phyloP scores from a whole-genome alignment of 2,113 vertebrate genomes.

The Narcine bancroftii region DNA sequence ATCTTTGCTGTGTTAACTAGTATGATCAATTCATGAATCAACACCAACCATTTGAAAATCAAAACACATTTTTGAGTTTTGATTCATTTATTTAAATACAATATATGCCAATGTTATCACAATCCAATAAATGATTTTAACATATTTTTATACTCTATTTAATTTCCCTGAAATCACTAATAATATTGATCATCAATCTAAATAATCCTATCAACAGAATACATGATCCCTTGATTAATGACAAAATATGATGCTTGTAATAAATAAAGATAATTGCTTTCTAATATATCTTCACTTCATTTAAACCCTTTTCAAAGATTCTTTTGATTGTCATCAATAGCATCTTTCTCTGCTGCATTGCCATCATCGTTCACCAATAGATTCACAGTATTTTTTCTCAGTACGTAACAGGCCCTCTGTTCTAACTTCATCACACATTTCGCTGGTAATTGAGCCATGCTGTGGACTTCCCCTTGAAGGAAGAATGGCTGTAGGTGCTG shows the following conservation, averaged over 20 bases:
- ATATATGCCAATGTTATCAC: not conserved
- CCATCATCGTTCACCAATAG: not conserved
- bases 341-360: not conserved
- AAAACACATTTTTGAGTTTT: not conserved
- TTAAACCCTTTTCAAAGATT: constrained; percentile 24
- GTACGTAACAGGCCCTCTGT: not conserved
- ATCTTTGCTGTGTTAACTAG: not conserved
- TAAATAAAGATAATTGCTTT: not conserved
- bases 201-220: not conserved
- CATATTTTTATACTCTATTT: not conserved
- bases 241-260: constrained; percentile 24
- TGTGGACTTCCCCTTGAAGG: not conserved
- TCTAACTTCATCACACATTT: not conserved
- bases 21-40: not conserved
- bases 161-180: not conserved
- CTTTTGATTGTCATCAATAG: not conserved
- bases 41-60: constrained; percentile 10
- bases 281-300: not conserved
- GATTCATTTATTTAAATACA: not conserved
- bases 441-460: not conserved
- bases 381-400: constrained; percentile 1
- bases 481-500: not conserved
- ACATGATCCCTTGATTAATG: not conserved
- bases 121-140: not conserved
- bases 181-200: not conserved